Conservation (phyloP, 2,797 vertebrate species). For the Argyrosomus regius region DNA sequence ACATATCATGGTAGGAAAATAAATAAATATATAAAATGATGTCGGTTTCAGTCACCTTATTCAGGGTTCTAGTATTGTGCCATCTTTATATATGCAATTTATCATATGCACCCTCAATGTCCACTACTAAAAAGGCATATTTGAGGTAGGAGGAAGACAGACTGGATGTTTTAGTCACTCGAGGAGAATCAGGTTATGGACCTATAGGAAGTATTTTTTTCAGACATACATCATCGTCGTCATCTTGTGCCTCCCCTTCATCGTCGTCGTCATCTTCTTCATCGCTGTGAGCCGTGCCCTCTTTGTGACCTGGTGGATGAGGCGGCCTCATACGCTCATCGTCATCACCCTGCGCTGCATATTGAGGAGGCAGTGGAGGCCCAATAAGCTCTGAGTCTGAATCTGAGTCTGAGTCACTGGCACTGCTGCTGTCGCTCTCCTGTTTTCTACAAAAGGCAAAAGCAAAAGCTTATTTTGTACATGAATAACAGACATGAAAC, state of each 20-base stretch:
- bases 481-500: neutral
- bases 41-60: neutral
- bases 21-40: too few species aligned
- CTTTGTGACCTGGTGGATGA: slow-evolving; percentile 86
- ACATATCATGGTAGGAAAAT: neutral
- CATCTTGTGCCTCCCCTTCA: slow-evolving; percentile 68
- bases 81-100: neutral
- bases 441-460: slow-evolving; percentile 60
- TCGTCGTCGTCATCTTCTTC: slow-evolving; percentile 84
- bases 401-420: slow-evolving; percentile 73
- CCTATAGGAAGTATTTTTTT: neutral
- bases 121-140: neutral
- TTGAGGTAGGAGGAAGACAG: neutral
- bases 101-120: too few species aligned
- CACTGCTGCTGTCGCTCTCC: slow-evolving; percentile 73
- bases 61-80: neutral
- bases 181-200: neutral
- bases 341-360: slow-evolving; percentile 62
- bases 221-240: slow-evolving; percentile 81
- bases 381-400: slow-evolving; percentile 85
- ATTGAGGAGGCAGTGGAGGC: slow-evolving; percentile 82
- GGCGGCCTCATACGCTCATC: slow-evolving; percentile 87
- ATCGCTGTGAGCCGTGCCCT: slow-evolving; percentile 78
- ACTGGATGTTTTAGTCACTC: neutral
- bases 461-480: neutral